Evolutionary conservation across 2,797 vertebrate genomes (phyloP).

Genomic region (Gallinago stenura): DNA sequence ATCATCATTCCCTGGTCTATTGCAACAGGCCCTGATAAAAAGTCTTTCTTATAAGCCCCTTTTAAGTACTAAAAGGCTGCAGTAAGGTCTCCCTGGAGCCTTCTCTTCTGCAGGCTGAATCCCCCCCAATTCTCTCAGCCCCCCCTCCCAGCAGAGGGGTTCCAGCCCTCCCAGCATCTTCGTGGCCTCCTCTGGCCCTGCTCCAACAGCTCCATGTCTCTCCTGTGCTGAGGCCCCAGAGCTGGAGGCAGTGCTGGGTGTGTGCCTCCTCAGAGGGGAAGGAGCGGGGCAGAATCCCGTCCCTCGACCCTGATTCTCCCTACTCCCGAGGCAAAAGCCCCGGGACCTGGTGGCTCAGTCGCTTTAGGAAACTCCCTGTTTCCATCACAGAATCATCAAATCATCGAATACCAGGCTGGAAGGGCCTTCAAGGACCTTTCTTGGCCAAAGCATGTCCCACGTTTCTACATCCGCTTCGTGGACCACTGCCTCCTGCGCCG

Average conservation of each 20-base stretch:
- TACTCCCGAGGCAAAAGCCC: rapidly evolving
- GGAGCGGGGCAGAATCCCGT: neutral
- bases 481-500: rapidly evolving
- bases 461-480: rapidly evolving
- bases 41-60: neutral
- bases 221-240: neutral
- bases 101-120: neutral
- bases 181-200: neutral
- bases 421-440: neutral
- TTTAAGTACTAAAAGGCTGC: neutral
- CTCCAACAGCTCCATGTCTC: neutral
- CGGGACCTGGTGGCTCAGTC: rapidly evolving
- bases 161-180: neutral
- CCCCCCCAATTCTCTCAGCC: neutral
- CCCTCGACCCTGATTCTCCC: too few species aligned
- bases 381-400: neutral
- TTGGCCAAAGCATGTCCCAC: neutral
- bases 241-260: neutral
- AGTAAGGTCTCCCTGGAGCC: neutral
- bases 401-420: neutral
- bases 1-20: neutral
- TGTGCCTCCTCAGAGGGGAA: neutral
- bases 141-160: neutral
- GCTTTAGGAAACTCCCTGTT: rapidly evolving
- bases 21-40: neutral